phyloP scores from a whole-genome alignment of 2,113 vertebrate species.

The Acrocephalus arundinaceus region DNA sequence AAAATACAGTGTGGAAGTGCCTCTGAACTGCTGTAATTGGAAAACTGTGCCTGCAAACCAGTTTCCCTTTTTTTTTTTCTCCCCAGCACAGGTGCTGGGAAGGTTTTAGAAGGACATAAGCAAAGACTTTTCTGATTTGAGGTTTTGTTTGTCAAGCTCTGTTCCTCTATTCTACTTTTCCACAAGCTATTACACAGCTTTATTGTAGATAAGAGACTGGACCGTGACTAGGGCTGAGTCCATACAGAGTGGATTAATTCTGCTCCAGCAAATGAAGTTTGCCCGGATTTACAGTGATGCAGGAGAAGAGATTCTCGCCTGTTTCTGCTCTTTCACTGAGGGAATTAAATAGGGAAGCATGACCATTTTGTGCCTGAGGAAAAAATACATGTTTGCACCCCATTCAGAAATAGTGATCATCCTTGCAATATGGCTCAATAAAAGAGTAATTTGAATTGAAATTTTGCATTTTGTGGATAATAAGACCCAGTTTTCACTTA shows the following conservation, averaged over 20 bases:
- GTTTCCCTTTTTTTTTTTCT: neutral
- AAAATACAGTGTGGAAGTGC: neutral
- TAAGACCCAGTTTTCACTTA: neutral
- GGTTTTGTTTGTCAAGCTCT: neutral
- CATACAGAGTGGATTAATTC: neutral
- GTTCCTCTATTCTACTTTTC: neutral
- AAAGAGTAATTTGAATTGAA: neutral
- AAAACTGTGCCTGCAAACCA: neutral
- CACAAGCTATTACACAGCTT: neutral
- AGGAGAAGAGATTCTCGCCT: neutral
- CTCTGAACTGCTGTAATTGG: neutral
- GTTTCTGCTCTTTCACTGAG: neutral
- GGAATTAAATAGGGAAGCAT: neutral
- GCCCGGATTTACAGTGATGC: neutral
- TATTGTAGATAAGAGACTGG: neutral
- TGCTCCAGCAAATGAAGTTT: neutral
- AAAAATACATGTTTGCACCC: neutral
- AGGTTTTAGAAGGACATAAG: neutral
- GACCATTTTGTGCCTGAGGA: neutral
- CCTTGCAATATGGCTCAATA: neutral
- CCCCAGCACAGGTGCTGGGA: neutral
- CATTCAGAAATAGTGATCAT: neutral
- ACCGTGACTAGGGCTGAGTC: neutral
- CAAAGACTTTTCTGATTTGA: neutral
- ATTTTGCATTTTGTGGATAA: constrained; percentile 1